Evolutionary conservation across 2,797 vertebrate species (phyloP).

Genomic region (Botia kubotai): DNA sequence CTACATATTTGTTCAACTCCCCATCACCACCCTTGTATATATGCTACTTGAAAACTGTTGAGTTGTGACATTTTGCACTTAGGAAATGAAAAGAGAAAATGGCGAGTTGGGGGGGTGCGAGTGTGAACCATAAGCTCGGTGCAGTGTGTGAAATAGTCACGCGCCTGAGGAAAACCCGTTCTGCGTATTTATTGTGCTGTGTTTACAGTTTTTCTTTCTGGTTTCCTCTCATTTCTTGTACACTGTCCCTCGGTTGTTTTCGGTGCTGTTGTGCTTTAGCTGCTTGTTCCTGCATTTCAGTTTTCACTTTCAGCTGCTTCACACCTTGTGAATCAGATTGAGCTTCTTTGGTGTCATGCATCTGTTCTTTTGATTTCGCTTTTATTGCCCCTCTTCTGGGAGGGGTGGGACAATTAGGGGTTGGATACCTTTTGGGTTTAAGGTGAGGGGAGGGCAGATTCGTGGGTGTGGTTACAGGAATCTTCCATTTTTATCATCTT

Average conservation of each 20-base stretch:
- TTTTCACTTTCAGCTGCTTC: slow-evolving; percentile 87
- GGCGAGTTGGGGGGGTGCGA: slow-evolving; percentile 73
- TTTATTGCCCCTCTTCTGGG: not conserved
- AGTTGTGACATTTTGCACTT: slow-evolving; percentile 98
- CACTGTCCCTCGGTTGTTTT: slow-evolving; percentile 98
- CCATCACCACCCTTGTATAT: slow-evolving; percentile 87
- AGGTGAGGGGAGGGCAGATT: slow-evolving; percentile 15
- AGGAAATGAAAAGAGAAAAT: slow-evolving; percentile 83
- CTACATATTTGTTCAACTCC: slow-evolving; percentile 96
- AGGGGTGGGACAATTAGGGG: slow-evolving; percentile 48
- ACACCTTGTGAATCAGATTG: slow-evolving; percentile 87
- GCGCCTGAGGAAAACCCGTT: slow-evolving; percentile 99
- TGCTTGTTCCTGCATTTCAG: slow-evolving; percentile 94
- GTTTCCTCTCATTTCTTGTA: slow-evolving; percentile 74
- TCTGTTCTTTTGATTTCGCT: slow-evolving; percentile 52
- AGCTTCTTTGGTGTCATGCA: slow-evolving; percentile 86
- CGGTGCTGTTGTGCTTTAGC: slow-evolving; percentile 93
- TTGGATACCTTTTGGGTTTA: slow-evolving; percentile 78
- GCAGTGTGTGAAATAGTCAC: slow-evolving; percentile 83
- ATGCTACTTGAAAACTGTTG: slow-evolving; percentile 98
- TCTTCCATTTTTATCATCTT: slow-evolving; percentile 84
- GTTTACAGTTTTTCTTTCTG: slow-evolving; percentile 89
- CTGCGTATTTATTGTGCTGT: slow-evolving; percentile 99
- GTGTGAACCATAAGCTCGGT: slow-evolving; percentile 89
- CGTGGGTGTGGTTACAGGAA: slow-evolving; percentile 70